Conservation (phyloP, 2,888 invertebrate species). For the Hydroisotoma schaefferi region DNA sequence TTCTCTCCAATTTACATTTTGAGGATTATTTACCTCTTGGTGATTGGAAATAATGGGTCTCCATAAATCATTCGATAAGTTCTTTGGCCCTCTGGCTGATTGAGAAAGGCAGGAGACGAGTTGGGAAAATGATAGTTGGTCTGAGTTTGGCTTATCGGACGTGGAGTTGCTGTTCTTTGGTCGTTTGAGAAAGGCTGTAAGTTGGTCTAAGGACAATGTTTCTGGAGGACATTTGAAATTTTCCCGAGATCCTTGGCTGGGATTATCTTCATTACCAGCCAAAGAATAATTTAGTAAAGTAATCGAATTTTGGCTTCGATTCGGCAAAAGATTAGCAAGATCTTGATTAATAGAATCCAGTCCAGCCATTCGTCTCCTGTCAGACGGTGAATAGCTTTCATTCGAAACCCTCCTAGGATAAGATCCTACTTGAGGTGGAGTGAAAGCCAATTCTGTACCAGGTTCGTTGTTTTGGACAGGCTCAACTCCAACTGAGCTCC, state of each 20-base stretch:
- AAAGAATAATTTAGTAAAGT: no score
- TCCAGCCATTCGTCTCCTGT: slow-evolving; percentile 6
- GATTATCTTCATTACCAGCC: no score
- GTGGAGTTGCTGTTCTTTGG: not conserved
- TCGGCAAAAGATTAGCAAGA: not conserved
- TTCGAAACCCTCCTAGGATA: not conserved
- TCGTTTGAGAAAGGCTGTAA: slow-evolving; percentile 19
- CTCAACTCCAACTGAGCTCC: not conserved
- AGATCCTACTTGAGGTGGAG: not conserved
- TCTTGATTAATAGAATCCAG: slow-evolving; percentile 4
- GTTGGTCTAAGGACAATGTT: slow-evolving; percentile 18
- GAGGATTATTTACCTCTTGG: not conserved
- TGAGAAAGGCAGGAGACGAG: slow-evolving; percentile 26
- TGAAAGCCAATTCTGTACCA: not conserved
- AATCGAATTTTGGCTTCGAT: not conserved
- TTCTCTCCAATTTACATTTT: not conserved
- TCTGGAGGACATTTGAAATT: slow-evolving; percentile 2
- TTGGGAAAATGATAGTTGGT: slow-evolving; percentile 17
- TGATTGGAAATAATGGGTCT: slow-evolving; percentile 17
- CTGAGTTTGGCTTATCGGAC: not conserved
- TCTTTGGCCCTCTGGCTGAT: slow-evolving; percentile 8
- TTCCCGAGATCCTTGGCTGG: no score
- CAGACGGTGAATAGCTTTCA: slow-evolving; percentile 3
- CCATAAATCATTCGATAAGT: slow-evolving; percentile 15
- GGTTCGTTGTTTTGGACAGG: not conserved